Percentiles rank a stretch among this genome's conserved stretches.
Conservation (phyloP, 92 coral and sea anemone species). For the Phymanthus crucifer region DNA sequence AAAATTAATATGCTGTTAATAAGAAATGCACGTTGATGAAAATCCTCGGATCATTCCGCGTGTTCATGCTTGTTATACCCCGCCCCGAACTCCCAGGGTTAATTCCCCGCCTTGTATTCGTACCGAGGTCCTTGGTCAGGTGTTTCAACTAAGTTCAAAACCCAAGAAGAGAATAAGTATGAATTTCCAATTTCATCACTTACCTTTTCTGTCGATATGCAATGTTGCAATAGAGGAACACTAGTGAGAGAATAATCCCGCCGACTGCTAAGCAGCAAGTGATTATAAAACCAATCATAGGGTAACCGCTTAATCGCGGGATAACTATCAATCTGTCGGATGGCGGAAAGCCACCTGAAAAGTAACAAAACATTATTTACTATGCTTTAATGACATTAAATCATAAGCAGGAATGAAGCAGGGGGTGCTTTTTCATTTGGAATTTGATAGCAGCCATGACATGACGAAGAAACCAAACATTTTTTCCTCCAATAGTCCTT, state of each 20-base stretch:
- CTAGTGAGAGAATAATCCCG: conserved; percentile 57
- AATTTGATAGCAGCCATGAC: too few relatives aligned
- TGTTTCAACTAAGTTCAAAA: too few relatives aligned
- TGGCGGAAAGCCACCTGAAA: conserved; percentile 63
- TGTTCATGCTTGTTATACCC: too few relatives aligned
- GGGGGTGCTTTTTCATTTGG: too few relatives aligned
- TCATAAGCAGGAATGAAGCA: not conserved
- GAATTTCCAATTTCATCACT: not conserved
- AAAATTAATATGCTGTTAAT: too few relatives aligned
- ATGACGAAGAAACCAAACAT: too few relatives aligned
- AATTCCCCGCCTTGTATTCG: too few relatives aligned
- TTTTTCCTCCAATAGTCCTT: too few relatives aligned
- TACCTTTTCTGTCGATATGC: conserved; percentile 63
- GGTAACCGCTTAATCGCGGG: conserved; percentile 46
- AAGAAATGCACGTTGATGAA: too few relatives aligned
- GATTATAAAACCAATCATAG: conserved; percentile 43
- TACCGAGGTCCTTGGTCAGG: too few relatives aligned
- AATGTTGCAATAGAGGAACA: conserved; percentile 65
- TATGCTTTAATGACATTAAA: not conserved
- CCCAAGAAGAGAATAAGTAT: not conserved
- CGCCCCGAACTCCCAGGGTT: too few relatives aligned
- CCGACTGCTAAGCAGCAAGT: conserved; percentile 50
- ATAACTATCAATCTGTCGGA: conserved; percentile 40
- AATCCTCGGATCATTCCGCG: too few relatives aligned
- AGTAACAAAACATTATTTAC: not conserved